phyloP scores from a whole-genome alignment of 2,888 invertebrate species.

The Smittia sp. region DNA sequence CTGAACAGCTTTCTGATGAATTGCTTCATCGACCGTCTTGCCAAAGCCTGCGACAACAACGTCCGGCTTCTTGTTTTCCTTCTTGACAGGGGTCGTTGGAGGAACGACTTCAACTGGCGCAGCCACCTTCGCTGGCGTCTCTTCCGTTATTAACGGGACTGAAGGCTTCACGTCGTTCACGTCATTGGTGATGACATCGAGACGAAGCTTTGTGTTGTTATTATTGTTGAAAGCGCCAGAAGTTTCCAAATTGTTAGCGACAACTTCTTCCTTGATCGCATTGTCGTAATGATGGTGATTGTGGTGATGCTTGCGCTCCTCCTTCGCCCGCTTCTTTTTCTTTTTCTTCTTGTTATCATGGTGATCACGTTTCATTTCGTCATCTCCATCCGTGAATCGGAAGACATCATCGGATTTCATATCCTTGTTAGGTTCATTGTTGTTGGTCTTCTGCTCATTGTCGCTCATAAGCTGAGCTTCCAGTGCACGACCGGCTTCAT shows the following conservation, averaged over 20 bases:
- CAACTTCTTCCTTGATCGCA: slow-evolving; percentile 43
- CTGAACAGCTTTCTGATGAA: slow-evolving; percentile 77
- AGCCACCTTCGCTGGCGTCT: slow-evolving; percentile 43
- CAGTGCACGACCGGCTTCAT: slow-evolving; percentile 76
- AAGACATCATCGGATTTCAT: slow-evolving; percentile 57
- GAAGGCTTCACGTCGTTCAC: slow-evolving; percentile 43
- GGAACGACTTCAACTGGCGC: slow-evolving; percentile 44
- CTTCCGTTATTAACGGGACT: slow-evolving; percentile 9
- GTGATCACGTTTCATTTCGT: slow-evolving; percentile 55
- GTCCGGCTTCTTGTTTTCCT: slow-evolving; percentile 28
- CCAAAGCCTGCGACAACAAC: slow-evolving; percentile 68
- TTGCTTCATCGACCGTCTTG: slow-evolving; percentile 63
- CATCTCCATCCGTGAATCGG: slow-evolving; percentile 62
- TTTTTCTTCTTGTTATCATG: slow-evolving; percentile 65
- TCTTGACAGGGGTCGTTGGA: background rate
- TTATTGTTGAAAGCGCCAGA: background rate
- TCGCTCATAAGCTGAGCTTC: slow-evolving; percentile 77
- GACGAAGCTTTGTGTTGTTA: slow-evolving; percentile 46
- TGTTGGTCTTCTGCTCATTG: slow-evolving; percentile 54
- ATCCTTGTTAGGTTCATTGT: slow-evolving; percentile 40
- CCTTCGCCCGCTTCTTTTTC: slow-evolving; percentile 79
- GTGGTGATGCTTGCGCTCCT: slow-evolving; percentile 68
- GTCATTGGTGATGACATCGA: slow-evolving; percentile 47
- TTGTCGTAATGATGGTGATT: slow-evolving; percentile 63
- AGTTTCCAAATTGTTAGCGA: background rate